Base-by-base conservation (phyloP, 2,888 invertebrate genomes). In the Drosophila falleni region DNA sequence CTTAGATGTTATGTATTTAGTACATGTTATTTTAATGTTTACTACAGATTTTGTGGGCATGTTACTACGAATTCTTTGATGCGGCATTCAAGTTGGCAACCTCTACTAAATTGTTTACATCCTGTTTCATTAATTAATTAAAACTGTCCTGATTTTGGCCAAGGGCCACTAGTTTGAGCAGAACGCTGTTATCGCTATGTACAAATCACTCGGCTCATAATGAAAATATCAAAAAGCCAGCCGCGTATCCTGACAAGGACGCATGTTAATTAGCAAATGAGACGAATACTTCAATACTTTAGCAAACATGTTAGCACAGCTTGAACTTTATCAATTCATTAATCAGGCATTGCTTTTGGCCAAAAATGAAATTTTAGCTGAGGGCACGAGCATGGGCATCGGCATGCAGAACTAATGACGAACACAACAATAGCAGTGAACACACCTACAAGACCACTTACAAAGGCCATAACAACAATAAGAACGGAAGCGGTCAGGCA, bases 191-290 rank as follows among this genome's bases (percentile, higher is more conserved):
- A 82, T 82, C 82, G 62, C 49, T 11, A 16, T 29, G 58, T 85
- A 87, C 85, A 82, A 87, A 87, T 87, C 87, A 87, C 67, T 65
- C 50, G 56, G 50, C 58, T 74, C 74, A 80, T 81, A 87, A 81
- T 87, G 84, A 62, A 87, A 80, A 83, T 80, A 84, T 81, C 83
- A 19, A 74, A 76, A 54, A n/a, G 35, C 50, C 58, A 56, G 63
- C 44, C 54, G 62, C 59, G 66, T 53, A 41, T 60, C 53, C 59
- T 60, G 55, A 37, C 50, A 26, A 15, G 50, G 70, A 15, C 58
- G 62, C 77, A 85, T 89, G 81, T 89, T 86, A 86, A 86, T 86
- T 86, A 86, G 84, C 70, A 75, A 89, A 89, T 80, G 72, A 68
- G 75, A 60, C 51, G 62, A 71, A 47, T 63, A 37, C 51, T 26